Evolutionary conservation across 2,888 invertebrate genomes (phyloP).

Genomic region (Mesorhabditis sp.): DNA sequence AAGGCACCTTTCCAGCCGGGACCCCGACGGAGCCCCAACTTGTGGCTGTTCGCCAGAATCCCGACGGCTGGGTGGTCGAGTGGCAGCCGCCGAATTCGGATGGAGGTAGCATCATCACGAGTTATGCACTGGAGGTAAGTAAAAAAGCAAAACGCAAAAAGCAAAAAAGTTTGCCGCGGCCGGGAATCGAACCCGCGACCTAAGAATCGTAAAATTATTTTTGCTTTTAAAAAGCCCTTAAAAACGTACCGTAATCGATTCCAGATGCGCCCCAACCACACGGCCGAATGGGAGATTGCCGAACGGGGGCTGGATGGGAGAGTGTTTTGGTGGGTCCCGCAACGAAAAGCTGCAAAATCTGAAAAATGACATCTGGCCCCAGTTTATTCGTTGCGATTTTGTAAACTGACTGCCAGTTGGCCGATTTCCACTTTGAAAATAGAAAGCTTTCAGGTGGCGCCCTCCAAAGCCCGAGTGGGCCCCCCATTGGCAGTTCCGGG

Average conservation of each 20-base stretch:
- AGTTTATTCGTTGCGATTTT: too few species aligned
- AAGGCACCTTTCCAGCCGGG: conserved; percentile 37
- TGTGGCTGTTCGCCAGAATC: conserved; percentile 34
- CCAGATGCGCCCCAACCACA: conserved; percentile 37
- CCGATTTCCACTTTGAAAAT: too few species aligned
- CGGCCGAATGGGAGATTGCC: conserved; percentile 56
- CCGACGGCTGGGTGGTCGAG: conserved; percentile 49
- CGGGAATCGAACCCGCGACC: too few species aligned
- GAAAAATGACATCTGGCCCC: not conserved
- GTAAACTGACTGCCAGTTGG: too few species aligned
- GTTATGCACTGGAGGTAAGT: conserved; percentile 51
- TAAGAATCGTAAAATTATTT: not conserved
- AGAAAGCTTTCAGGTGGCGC: not conserved
- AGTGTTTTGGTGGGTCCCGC: conserved; percentile 35
- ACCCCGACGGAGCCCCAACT: conserved; percentile 48
- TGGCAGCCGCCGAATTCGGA: conserved; percentile 50
- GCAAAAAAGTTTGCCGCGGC: too few species aligned
- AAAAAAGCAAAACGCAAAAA: too few species aligned
- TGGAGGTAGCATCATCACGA: conserved; percentile 50
- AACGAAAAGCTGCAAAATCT: conserved; percentile 16
- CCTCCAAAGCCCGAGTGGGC: conserved; percentile 7
- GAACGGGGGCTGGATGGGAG: conserved; percentile 51
- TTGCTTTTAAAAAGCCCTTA: not conserved
- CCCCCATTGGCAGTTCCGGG: conserved; percentile 40
- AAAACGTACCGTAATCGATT: not conserved